Percentiles rank a stretch among this genome's conserved stretches.
Conservation (phyloP, 2,888 invertebrate genomes). For the Lithophane socia region DNA sequence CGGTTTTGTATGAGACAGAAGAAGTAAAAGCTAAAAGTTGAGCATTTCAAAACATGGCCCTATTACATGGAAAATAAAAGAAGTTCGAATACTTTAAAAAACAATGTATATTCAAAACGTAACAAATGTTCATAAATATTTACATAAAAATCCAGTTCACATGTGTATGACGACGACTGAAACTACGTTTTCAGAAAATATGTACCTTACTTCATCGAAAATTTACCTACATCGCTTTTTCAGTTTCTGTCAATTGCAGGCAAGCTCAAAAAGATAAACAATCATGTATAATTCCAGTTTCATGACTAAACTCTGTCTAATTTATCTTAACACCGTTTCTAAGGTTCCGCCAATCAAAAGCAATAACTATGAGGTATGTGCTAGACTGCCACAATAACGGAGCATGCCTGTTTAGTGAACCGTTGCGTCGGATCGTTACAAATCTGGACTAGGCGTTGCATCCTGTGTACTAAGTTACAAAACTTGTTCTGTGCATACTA, state of each 20-base stretch:
- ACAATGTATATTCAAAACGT: slow-evolving; percentile 37
- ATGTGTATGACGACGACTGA: slow-evolving; percentile 1
- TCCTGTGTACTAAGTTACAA: background rate
- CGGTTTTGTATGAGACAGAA: background rate
- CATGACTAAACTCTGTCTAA: slow-evolving; percentile 19
- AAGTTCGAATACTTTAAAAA: slow-evolving; percentile 7
- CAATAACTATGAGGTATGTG: slow-evolving; percentile 3
- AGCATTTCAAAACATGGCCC: background rate
- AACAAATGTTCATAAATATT: slow-evolving; percentile 20
- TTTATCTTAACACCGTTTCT: slow-evolving; percentile 18
- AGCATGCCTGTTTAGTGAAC: background rate
- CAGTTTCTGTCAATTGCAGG: slow-evolving; percentile 10
- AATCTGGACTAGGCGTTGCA: background rate
- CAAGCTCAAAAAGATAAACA: background rate
- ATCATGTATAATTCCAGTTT: slow-evolving; percentile 2
- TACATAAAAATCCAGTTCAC: background rate
- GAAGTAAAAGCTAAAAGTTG: no score
- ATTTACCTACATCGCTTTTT: slow-evolving; percentile 17
- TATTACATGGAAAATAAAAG: slow-evolving; percentile 4
- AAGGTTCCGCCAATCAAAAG: slow-evolving; percentile 12
- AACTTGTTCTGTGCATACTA: slow-evolving; percentile 47
- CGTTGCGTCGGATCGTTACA: slow-evolving; percentile 10
- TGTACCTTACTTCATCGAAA: background rate
- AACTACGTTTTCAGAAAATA: background rate
- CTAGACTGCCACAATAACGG: background rate